phyloP scores from a whole-genome alignment of 1,140 invertebrate species.

The Drosophila littoralis region DNA sequence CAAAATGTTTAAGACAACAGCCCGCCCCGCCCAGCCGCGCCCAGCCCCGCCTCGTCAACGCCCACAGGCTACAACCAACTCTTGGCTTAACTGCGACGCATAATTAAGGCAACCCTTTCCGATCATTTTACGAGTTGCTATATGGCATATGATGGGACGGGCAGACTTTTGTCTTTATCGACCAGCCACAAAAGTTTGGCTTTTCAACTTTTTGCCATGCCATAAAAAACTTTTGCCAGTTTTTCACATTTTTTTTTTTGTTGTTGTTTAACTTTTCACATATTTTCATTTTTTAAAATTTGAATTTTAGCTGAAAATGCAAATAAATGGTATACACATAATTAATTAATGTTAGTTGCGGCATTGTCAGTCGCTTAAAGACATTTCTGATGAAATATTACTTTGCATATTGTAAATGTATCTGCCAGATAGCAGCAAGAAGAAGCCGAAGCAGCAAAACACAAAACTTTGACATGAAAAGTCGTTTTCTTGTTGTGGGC shows the following conservation, averaged over 20 bases:
- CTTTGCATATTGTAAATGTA: constrained; percentile 36
- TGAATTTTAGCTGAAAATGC: constrained; percentile 11
- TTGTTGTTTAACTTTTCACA: background rate
- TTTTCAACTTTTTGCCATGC: constrained; percentile 33
- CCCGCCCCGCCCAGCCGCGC: background rate
- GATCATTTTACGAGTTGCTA: constrained; percentile 14
- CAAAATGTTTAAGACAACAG: constrained; percentile 39
- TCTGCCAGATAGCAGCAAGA: constrained; percentile 26
- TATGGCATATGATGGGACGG: constrained; percentile 8
- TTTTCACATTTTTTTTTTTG: background rate
- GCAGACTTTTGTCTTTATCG: constrained; percentile 31
- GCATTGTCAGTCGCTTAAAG: constrained; percentile 39
- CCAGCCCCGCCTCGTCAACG: background rate
- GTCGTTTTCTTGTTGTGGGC: constrained; percentile 60
- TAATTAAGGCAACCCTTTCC: constrained; percentile 40
- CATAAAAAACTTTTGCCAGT: constrained; percentile 28
- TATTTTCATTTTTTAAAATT: constrained; percentile 18
- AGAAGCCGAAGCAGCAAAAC: constrained; percentile 5
- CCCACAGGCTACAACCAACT: background rate
- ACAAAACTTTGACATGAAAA: constrained; percentile 46
- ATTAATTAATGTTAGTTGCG: constrained; percentile 69
- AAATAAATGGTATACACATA: constrained; percentile 44
- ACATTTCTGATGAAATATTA: constrained; percentile 62
- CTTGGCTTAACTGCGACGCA: constrained; percentile 20
- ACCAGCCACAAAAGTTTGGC: constrained; percentile 43